Percentiles rank a stretch among this genome's conserved stretches.
These are phyloP conservation scores for Ptilorrhoa leucosticta DNA, from an alignment of 2,113 vertebrate genomes.

Conservation along the genomic window DNA sequence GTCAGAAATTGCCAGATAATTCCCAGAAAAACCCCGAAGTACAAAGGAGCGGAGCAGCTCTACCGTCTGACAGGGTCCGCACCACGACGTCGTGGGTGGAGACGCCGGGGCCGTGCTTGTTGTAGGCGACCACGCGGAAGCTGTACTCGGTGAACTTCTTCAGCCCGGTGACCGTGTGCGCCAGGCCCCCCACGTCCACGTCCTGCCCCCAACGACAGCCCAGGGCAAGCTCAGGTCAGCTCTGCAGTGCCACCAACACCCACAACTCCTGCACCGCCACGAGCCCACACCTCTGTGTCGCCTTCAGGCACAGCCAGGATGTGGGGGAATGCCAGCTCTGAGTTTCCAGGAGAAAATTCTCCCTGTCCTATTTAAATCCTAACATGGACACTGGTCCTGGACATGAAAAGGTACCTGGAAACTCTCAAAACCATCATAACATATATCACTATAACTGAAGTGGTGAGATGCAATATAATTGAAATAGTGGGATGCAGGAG, in stretches of 20 bases:
- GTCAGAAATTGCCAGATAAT: background rate
- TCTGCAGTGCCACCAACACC: background rate
- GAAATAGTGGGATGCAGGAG: background rate
- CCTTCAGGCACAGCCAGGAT: background rate
- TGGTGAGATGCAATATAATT: background rate
- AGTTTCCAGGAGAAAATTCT: background rate
- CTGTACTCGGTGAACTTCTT: slow-evolving; percentile 94
- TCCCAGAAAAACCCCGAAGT: rapidly evolving
- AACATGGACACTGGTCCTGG: background rate
- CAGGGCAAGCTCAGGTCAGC: background rate
- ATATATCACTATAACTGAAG: too few species aligned
- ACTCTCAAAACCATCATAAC: background rate
- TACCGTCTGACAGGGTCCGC: slow-evolving; percentile 90
- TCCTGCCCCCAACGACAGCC: slow-evolving; percentile 73
- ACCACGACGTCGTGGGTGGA: slow-evolving; percentile 88
- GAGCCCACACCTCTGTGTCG: background rate
- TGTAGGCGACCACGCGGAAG: slow-evolving; percentile 94
- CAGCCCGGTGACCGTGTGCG: slow-evolving; percentile 81
- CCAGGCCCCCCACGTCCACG: slow-evolving; percentile 80
- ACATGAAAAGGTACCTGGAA: background rate
- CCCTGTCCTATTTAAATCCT: background rate
- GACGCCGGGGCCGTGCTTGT: slow-evolving; percentile 93
- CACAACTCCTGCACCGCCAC: background rate
- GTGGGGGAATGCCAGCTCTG: background rate
- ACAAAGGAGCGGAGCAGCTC: background rate